phyloP scores from a whole-genome alignment of 2,113 vertebrate genomes.

The Hemiscyllium ocellatum region DNA sequence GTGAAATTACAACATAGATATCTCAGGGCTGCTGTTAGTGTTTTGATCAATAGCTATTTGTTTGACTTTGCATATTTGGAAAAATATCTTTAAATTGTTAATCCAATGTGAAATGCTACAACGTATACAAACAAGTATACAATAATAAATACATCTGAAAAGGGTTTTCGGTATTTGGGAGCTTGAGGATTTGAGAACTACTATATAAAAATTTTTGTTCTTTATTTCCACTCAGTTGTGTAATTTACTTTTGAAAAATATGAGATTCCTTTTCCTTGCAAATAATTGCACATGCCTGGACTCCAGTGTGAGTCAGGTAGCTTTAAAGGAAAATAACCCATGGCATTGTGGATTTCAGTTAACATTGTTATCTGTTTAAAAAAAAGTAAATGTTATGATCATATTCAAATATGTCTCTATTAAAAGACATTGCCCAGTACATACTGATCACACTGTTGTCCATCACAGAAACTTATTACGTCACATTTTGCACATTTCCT shows the following conservation, averaged over 20 bases:
- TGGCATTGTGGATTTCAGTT: neutral
- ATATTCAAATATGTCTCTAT: neutral
- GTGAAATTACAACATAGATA: neutral
- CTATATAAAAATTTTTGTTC: neutral
- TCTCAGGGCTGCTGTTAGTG: neutral
- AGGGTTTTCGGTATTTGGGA: neutral
- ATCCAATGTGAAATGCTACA: neutral
- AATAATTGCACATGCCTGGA: neutral
- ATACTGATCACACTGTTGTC: neutral
- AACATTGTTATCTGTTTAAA: neutral
- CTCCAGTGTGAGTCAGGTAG: neutral
- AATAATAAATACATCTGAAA: neutral
- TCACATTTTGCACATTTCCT: neutral
- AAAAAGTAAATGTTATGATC: neutral
- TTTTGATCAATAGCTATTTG: neutral
- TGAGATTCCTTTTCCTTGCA: neutral
- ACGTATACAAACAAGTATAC: too few species aligned
- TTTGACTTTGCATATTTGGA: neutral
- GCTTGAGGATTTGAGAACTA: neutral
- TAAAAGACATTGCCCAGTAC: neutral
- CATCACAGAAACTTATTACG: neutral
- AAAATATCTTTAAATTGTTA: neutral
- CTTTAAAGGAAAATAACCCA: neutral
- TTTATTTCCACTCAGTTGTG: neutral
- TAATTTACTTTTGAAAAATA: neutral